Conservation (phyloP, 1,140 invertebrate species). For the Euglossa dilemma region DNA sequence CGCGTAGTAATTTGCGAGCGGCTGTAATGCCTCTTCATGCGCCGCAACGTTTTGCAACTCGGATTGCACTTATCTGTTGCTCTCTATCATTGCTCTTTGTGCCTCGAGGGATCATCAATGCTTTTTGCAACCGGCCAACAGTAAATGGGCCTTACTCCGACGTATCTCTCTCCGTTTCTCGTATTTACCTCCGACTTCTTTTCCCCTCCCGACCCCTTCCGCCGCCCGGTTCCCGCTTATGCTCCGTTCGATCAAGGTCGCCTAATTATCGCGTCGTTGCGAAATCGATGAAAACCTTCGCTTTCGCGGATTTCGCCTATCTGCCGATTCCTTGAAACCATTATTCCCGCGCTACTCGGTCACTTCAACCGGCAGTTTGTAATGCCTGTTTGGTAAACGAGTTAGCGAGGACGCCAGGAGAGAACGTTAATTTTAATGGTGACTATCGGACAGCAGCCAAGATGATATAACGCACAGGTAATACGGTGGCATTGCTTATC, state of each 20-base stretch:
- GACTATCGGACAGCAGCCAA: too few species aligned
- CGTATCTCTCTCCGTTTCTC: conserved; percentile 33
- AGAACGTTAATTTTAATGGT: too few species aligned
- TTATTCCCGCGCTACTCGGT: neutral
- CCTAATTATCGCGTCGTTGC: conserved; percentile 31
- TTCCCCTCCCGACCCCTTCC: neutral
- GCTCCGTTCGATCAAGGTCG: conserved; percentile 32
- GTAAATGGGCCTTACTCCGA: conserved; percentile 58
- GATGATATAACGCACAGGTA: too few species aligned
- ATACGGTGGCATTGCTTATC: too few species aligned
- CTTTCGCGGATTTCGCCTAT: neutral
- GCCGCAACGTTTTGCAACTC: conserved; percentile 65
- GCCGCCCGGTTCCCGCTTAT: neutral
- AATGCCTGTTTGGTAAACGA: too few species aligned
- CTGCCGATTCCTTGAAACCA: neutral
- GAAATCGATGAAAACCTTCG: conserved; percentile 7
- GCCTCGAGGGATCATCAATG: conserved; percentile 56
- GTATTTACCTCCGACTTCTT: conserved; percentile 7
- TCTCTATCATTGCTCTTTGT: conserved; percentile 57
- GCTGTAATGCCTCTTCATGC: conserved; percentile 59
- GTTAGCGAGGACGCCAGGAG: too few species aligned
- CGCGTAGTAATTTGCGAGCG: conserved; percentile 65
- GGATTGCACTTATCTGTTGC: conserved; percentile 61
- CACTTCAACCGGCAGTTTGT: too few species aligned
- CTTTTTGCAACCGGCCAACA: conserved; percentile 53